Evolutionary conservation across 1,140 invertebrate species (phyloP), one percentile per base, ranked within the genome.

Genomic region (Drosophila lini): DNA sequence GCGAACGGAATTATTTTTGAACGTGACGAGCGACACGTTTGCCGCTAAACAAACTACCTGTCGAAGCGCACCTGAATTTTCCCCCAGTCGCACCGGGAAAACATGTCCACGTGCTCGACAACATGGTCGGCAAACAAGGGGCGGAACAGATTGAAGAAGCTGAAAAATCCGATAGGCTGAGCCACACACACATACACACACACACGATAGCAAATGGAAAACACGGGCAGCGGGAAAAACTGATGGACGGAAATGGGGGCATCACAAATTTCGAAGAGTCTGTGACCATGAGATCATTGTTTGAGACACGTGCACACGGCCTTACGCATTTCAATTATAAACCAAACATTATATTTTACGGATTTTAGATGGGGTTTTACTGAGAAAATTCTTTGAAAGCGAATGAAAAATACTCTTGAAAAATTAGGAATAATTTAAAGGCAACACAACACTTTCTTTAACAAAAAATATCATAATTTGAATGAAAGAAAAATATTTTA

Each of bases 21-120:
- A 78, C 69, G 74, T 78, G 74, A 40, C 53, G 44, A 56, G 19
- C 60, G 53, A 74, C 74, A 74, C 79, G 74, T 69, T 74, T 55
- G 16, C 60, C 47, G 28, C 28, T 32, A 44, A 40, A 22, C 34
- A 16, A 55, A 61, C 57, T 63, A 81, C 57, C 60, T 62, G 60
- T 22, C 28, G 38, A 19, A 63, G 11, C 6, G 8, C 34, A 40
- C 8, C 10, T 25, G 62, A 10, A 34, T 59, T 52, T 32, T 15
- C 60, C 42, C 60, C 60, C 32, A 19, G 25, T 31, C 19, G 5
- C 38, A 16, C 2, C 44, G 15, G 34, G 34, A 25, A 57, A 65
- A 63, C 53, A 38, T 68, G 64, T 34, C 44, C 82, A 81, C 82
- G 74, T 84, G 81, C 74, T 81, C 56, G 45, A 67, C 60, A 65